Evolutionary conservation across 2,113 vertebrate genomes (phyloP).

Genomic region (Sakesphorus luctuosus): DNA sequence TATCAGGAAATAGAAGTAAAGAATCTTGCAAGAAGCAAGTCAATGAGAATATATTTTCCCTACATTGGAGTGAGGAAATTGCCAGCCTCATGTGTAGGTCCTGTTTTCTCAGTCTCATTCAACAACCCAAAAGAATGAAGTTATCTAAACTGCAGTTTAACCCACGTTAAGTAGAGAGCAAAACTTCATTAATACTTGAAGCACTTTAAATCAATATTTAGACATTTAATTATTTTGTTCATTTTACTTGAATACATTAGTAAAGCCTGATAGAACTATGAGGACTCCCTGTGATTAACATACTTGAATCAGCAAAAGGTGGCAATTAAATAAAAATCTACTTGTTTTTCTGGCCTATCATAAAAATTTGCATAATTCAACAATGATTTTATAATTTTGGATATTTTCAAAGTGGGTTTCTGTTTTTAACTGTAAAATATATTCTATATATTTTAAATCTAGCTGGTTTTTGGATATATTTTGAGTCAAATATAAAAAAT

Average conservation of each 20-base stretch:
- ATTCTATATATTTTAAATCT: slow-evolving; percentile 70
- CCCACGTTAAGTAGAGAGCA: slow-evolving; percentile 50
- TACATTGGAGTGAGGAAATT: not conserved
- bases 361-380: slow-evolving; percentile 79
- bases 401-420: slow-evolving; percentile 67
- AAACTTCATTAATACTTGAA: slow-evolving; percentile 76
- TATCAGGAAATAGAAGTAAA: not conserved
- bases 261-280: slow-evolving; percentile 73
- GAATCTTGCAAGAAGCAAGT: not conserved
- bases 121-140: slow-evolving; percentile 22
- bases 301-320: slow-evolving; percentile 79
- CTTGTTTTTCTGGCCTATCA: slow-evolving; percentile 70
- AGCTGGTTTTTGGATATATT: slow-evolving; percentile 31
- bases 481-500: slow-evolving; percentile 48
- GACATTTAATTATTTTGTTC: slow-evolving; percentile 79
- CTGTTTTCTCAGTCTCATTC: not conserved
- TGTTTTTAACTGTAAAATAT: slow-evolving; percentile 71
- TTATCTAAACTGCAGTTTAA: slow-evolving; percentile 44
- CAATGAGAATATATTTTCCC: not conserved
- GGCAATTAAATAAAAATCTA: slow-evolving; percentile 76
- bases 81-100: not conserved
- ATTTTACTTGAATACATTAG: slow-evolving; percentile 78
- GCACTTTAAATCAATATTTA: slow-evolving; percentile 81
- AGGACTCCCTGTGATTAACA: slow-evolving; percentile 76
- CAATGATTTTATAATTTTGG: slow-evolving; percentile 79